Percentiles rank a stretch among this genome's conserved stretches.
phyloP scores from a whole-genome alignment of 2,113 vertebrate species.

The Glareola pratincola region DNA sequence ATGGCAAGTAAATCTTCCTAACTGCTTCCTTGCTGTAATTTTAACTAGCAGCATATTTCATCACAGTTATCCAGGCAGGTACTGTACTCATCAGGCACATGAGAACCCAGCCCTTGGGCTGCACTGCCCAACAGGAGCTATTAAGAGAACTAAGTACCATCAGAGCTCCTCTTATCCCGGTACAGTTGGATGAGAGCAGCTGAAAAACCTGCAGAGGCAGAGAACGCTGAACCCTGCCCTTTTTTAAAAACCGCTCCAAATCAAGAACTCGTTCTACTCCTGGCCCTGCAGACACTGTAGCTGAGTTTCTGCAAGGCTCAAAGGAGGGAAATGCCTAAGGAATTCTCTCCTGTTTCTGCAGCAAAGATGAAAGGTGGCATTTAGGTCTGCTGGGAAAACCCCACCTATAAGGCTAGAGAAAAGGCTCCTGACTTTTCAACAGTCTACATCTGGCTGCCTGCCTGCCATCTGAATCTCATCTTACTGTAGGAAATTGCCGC shows the following conservation, averaged over 20 bases:
- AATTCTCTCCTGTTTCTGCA: not conserved
- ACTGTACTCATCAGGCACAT: accelerated
- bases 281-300: not conserved
- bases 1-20: not conserved
- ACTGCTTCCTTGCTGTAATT: not conserved
- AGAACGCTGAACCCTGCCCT: not conserved
- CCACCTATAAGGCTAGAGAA: not conserved
- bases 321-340: not conserved
- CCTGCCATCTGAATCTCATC: not conserved
- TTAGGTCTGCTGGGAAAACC: not conserved
- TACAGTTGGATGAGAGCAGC: not conserved
- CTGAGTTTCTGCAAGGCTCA: not conserved
- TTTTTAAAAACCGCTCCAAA: not conserved
- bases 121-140: not conserved
- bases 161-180: not conserved
- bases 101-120: not conserved
- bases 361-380: constrained; percentile 22
- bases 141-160: not conserved
- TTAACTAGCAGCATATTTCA: not conserved
- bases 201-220: not conserved
- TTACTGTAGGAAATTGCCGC: not conserved
- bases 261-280: not conserved
- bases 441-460: not conserved
- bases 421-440: not conserved
- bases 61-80: not conserved